A percentile compares a stretch with the other conserved stretches of the same genome.
phyloP scores from a whole-genome alignment of 2,888 invertebrate genomes.

The Aporophyla lueneburgensis region DNA sequence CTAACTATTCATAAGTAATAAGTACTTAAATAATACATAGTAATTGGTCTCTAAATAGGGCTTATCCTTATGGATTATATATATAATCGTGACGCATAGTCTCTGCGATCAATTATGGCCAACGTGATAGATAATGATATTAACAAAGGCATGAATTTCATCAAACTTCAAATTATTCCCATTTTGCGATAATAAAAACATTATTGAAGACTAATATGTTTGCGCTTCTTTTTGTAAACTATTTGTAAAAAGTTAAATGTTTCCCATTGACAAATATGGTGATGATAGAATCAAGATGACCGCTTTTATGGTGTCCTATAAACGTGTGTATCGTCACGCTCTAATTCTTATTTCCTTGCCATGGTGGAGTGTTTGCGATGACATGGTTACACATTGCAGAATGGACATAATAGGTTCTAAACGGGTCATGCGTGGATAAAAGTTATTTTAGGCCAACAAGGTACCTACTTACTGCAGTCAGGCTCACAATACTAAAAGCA shows the following conservation, averaged over 20 bases:
- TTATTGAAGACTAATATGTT: not conserved
- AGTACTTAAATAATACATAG: constrained; percentile 42
- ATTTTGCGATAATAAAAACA: not conserved
- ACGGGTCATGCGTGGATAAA: constrained; percentile 33
- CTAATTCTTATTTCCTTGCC: constrained; percentile 54
- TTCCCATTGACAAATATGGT: constrained; percentile 15
- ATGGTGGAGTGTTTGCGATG: constrained; percentile 15
- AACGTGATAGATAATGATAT: constrained; percentile 27
- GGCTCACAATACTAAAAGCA: not conserved
- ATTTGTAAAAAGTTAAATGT: too few species aligned
- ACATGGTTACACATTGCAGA: constrained; percentile 27
- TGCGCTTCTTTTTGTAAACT: too few species aligned
- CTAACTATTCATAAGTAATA: constrained; percentile 44
- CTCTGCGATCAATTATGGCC: constrained; percentile 27
- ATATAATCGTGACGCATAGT: constrained; percentile 47
- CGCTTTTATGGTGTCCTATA: constrained; percentile 55
- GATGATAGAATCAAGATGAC: constrained; percentile 40
- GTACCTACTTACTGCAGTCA: not conserved
- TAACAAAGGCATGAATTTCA: constrained; percentile 3
- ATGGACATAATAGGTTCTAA: constrained; percentile 32
- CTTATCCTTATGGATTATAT: constrained; percentile 56
- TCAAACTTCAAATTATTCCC: not conserved
- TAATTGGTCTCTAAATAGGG: constrained; percentile 50
- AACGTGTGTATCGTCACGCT: constrained; percentile 47
- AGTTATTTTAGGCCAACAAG: not conserved